Percentiles rank a stretch among this genome's conserved stretches.
phyloP scores from a whole-genome alignment of 2,888 invertebrate species.

The Patella ulyssiponensis region DNA sequence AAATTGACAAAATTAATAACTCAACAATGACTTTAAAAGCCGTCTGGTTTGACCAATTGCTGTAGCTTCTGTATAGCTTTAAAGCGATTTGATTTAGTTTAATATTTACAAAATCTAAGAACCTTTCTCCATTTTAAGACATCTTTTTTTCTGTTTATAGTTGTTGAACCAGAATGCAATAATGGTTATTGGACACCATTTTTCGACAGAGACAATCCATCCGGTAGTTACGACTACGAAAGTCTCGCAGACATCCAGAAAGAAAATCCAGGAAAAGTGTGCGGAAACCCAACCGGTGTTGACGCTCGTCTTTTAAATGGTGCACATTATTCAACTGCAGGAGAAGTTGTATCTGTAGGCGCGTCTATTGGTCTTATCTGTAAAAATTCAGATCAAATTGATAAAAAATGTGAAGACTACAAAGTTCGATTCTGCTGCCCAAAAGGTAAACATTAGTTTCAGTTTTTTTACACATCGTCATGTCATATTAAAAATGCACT shows the following conservation, averaged over 20 bases:
- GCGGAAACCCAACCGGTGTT: background rate
- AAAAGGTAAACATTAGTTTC: background rate
- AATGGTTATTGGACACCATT: background rate
- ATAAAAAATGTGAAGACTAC: background rate
- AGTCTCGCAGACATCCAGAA: background rate
- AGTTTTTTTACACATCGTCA: background rate
- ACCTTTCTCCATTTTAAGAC: too few species aligned
- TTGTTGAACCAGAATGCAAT: background rate
- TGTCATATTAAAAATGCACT: too few species aligned
- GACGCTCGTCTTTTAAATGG: background rate
- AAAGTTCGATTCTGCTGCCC: conserved; percentile 3
- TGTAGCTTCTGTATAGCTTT: too few species aligned
- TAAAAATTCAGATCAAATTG: conserved; percentile 1
- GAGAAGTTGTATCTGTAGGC: background rate
- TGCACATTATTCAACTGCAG: background rate
- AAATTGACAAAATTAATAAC: too few species aligned
- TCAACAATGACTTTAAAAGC: too few species aligned
- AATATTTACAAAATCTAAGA: too few species aligned
- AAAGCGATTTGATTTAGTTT: too few species aligned
- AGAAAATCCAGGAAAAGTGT: background rate
- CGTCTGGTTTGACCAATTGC: too few species aligned
- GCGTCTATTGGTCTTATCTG: background rate
- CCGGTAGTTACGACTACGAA: conserved; percentile 1
- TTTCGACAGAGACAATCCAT: background rate
- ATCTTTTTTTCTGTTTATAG: background rate